Base-by-base conservation (phyloP, 2,888 invertebrate species). In the Eupeodes latifasciatus region DNA sequence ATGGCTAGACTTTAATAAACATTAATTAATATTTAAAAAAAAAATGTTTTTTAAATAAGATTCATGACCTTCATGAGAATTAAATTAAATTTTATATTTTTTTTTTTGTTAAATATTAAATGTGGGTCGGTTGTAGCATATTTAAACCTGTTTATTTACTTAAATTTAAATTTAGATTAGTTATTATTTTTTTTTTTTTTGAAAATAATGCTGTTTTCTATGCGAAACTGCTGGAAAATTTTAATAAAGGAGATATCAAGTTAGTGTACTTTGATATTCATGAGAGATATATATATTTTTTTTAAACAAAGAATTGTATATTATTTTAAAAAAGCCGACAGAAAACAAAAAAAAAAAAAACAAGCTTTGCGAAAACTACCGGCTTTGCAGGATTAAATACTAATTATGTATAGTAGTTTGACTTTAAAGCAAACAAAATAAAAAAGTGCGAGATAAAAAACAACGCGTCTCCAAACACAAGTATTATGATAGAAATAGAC, bases 71-170 rank as follows among this genome's bases (percentile, higher is more conserved):
- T 71, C 40, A 55, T 7, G 55, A 44, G 53, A 1, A 71, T 71
- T 71, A 57, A 44, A 53, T 69, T 36, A 69, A 51, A 67, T 53
- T 69, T 69, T 16, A 69, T 12, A 47, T 49, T n/a, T 16, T 53
- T 62, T 14, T 12, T 12, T 40, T 19, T 44, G 10, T 44, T 44
- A 10, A 47, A 59, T 34, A 34, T 59, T 49, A 59, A 72, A 72
- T 59, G 59, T 72, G 47, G 57, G 72, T 59, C 72, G 72, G n/a
- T 47, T 34, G 44, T 14, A 53, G 19, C 6, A 57, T 36, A n/a
- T 69, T 69, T 1, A 72, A 72, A 72, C 72, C n/a, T 9, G 72
- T 72, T 72, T 34, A 4, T 2, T 59, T n/a, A 19, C 14, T 19
- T 59, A 14, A 11, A 10, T 51, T 27, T 14, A 14, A 47, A 27